Evolutionary conservation across 2,888 invertebrate species (phyloP), one percentile per base, ranked within the genome.

Genomic region (Andrena dorsata): DNA sequence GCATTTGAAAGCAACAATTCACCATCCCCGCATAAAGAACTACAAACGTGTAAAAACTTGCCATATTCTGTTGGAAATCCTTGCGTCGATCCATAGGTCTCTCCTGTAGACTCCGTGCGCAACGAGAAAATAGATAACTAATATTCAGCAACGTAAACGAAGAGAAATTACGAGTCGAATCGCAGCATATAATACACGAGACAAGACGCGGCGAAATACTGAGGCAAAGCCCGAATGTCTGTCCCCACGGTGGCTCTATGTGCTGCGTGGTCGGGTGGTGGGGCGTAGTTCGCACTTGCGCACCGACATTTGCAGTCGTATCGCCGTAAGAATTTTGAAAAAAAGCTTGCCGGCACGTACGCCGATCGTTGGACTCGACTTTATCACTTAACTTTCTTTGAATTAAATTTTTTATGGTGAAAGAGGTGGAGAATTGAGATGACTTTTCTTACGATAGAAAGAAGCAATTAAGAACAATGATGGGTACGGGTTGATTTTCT

Each of bases 151-250:
- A 77, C 51, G 61, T 49, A 41, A 78, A 49, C 7, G 8, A 26
- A 58, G 41, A 26, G 26, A 28, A 68, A 63, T 20, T 28, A 30
- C 26, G 49, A 51, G 23, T 63, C 26, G 51, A 26, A 69, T 10
- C 28, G 13, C 20, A 56, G 26, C 2, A 28, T 3, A n/a, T 56
- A 10, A 28, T 58, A 70, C 63, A 61, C 87, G 78, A 78, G 75
- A 83, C 85, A 86, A 88, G 86, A 85, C 92, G 91, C 90, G 90
- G 83, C 89, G 86, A 77, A 61, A 86, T 65, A 91, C 91, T 92
- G 89, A 91, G 79, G 69, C 83, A 72, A 84, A 80, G 73, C 75
- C 72, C 49, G 72, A 89, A 83, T 74, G 73, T 74, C 68, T 58
- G 76, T 83, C 72, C 72, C 73, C 64, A 64, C 70, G 58, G 66